Conservation (phyloP, 2,888 invertebrate genomes). For the Cataglyphis livida region DNA sequence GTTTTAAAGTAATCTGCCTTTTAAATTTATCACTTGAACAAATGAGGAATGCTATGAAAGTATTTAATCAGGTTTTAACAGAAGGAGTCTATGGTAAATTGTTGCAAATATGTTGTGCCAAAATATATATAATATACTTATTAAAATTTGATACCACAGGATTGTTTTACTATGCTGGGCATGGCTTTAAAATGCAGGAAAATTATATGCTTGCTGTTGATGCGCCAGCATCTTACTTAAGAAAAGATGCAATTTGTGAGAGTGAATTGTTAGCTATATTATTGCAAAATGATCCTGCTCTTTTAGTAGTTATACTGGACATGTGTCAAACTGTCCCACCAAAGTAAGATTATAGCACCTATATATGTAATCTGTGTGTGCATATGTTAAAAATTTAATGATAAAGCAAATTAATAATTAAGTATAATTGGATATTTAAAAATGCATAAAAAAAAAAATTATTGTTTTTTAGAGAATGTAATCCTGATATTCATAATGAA, state of each 20-base stretch:
- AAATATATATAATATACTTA: neutral
- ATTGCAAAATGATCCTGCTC: constrained; percentile 78
- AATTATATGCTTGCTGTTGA: constrained; percentile 83
- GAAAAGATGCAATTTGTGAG: constrained; percentile 80
- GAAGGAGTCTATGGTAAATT: constrained; percentile 81
- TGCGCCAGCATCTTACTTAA: constrained; percentile 77
- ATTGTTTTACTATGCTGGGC: constrained; percentile 83
- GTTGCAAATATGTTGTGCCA: neutral
- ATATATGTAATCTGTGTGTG: neutral
- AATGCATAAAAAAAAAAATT: neutral
- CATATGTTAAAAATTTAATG: neutral
- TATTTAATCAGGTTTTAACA: constrained; percentile 77
- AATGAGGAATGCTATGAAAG: constrained; percentile 80
- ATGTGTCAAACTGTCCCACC: constrained; percentile 83
- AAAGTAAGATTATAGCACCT: constrained; percentile 69
- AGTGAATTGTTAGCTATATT: constrained; percentile 79
- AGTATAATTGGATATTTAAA: neutral
- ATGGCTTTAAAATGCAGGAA: constrained; percentile 83
- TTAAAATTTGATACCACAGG: constrained; percentile 68
- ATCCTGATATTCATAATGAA: constrained; percentile 81
- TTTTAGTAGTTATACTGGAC: constrained; percentile 82
- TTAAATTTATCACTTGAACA: constrained; percentile 79
- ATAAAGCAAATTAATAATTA: neutral
- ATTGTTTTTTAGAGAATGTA: constrained; percentile 74
- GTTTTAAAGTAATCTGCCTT: constrained; percentile 81